Evolutionary conservation across 2,113 vertebrate species (phyloP).

Genomic region (Heterotis niloticus): DNA sequence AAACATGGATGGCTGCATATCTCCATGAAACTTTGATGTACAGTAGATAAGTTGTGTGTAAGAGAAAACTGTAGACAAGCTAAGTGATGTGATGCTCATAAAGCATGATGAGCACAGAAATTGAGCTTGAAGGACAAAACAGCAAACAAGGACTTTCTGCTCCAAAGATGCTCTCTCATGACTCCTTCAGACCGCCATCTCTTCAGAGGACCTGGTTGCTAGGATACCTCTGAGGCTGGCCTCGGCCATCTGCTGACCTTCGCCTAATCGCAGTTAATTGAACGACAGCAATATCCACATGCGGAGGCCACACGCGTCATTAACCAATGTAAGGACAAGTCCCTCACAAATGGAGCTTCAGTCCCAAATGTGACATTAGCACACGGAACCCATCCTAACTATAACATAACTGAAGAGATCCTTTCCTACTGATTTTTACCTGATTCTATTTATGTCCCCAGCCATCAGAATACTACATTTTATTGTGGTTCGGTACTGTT

Average conservation of each 20-base stretch:
- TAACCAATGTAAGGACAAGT: too few relatives aligned
- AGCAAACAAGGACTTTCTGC: background rate
- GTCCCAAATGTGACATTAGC: too few relatives aligned
- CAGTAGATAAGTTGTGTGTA: background rate
- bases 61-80: background rate
- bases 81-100: background rate
- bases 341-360: too few relatives aligned
- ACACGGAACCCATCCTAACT: too few relatives aligned
- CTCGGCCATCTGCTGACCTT: conserved; percentile 22
- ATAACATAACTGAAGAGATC: too few relatives aligned
- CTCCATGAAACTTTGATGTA: background rate
- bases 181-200: background rate
- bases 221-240: conserved; percentile 10
- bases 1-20: too few relatives aligned
- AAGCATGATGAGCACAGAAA: background rate
- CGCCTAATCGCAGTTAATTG: conserved; percentile 12
- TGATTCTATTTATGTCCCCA: too few relatives aligned
- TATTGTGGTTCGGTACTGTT: too few relatives aligned
- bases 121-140: background rate
- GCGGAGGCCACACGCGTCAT: background rate
- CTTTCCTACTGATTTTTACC: too few relatives aligned
- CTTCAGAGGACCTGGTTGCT: conserved; percentile 9
- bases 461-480: too few relatives aligned
- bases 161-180: background rate
- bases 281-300: background rate